phyloP scores from a whole-genome alignment of 1,140 invertebrate genomes.

The Drosophila equinoxialis region DNA sequence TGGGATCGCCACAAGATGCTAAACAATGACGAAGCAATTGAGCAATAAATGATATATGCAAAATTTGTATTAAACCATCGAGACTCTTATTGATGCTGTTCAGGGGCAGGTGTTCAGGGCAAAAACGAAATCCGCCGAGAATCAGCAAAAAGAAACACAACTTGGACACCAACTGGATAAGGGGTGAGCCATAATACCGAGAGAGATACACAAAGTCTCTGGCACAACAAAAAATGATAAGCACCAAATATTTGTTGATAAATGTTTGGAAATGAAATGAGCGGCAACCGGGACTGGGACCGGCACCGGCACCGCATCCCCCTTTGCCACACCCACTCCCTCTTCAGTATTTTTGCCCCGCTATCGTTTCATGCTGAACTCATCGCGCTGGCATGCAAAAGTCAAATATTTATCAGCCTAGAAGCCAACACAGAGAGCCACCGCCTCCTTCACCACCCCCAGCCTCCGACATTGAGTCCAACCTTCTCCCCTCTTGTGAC shows the following conservation, averaged over 20 bases:
- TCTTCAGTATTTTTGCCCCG: not conserved
- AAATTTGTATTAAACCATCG: constrained; percentile 7
- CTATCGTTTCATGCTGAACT: constrained; percentile 56
- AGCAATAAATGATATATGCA: constrained; percentile 22
- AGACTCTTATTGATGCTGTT: not conserved
- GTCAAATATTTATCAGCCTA: constrained; percentile 74
- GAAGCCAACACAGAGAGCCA: constrained; percentile 13
- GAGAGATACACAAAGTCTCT: constrained; percentile 1
- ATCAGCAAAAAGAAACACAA: not conserved
- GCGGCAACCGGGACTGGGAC: constrained; percentile 40
- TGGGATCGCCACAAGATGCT: not conserved
- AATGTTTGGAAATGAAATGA: constrained; percentile 80
- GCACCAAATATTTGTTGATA: constrained; percentile 77
- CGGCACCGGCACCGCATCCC: constrained; percentile 18
- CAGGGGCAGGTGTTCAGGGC: constrained; percentile 9
- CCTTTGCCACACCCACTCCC: not conserved
- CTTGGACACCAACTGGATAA: not conserved
- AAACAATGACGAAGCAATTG: constrained; percentile 5
- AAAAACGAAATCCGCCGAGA: not conserved
- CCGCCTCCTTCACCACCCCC: not conserved
- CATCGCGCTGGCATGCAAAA: constrained; percentile 76
- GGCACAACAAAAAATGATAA: constrained; percentile 74
- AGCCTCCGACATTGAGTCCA: no score
- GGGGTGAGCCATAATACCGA: not conserved
- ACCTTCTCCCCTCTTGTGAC: not conserved